Evolutionary conservation across 1,140 invertebrate genomes (phyloP).

Genomic region (Halesus radiatus): DNA sequence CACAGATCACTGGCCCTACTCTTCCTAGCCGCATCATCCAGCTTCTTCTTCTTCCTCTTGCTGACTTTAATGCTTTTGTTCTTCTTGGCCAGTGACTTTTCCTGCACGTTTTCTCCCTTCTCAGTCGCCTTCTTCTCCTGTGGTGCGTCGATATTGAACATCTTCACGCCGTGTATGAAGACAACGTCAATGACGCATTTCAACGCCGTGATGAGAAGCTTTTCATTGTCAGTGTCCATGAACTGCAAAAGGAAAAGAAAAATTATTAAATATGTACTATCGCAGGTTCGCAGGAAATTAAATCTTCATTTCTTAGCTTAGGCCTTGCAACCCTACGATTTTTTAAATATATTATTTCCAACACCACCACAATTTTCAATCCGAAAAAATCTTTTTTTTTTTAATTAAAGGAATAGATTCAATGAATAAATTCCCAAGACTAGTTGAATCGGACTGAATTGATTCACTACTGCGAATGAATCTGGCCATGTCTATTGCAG

Average conservation of each 20-base stretch:
- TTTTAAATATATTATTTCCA: too few relatives aligned
- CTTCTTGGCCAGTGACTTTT: constrained; percentile 21
- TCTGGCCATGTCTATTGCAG: too few relatives aligned
- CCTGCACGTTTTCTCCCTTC: constrained; percentile 34
- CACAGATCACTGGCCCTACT: constrained; percentile 10
- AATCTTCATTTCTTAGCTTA: too few relatives aligned
- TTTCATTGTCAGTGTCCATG: constrained; percentile 59
- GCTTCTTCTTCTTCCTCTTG: constrained; percentile 19
- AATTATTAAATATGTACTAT: neutral
- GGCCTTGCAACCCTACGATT: too few relatives aligned
- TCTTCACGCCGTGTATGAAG: constrained; percentile 64
- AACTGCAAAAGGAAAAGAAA: constrained; percentile 19
- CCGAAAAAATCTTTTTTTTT: too few relatives aligned
- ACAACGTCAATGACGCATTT: constrained; percentile 65
- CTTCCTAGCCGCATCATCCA: neutral
- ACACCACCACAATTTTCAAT: too few relatives aligned
- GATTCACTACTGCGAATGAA: too few relatives aligned
- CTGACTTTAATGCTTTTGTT: constrained; percentile 41
- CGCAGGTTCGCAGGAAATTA: too few relatives aligned
- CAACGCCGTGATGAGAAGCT: constrained; percentile 61
- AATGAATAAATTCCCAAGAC: too few relatives aligned
- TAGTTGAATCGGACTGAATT: too few relatives aligned
- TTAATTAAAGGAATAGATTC: too few relatives aligned
- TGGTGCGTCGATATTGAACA: constrained; percentile 62
- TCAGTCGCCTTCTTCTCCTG: constrained; percentile 55